A percentile compares a stretch with the other conserved stretches of the same genome.
phyloP scores from a whole-genome alignment of 2,113 vertebrate species.

The Odocoileus virginianus region DNA sequence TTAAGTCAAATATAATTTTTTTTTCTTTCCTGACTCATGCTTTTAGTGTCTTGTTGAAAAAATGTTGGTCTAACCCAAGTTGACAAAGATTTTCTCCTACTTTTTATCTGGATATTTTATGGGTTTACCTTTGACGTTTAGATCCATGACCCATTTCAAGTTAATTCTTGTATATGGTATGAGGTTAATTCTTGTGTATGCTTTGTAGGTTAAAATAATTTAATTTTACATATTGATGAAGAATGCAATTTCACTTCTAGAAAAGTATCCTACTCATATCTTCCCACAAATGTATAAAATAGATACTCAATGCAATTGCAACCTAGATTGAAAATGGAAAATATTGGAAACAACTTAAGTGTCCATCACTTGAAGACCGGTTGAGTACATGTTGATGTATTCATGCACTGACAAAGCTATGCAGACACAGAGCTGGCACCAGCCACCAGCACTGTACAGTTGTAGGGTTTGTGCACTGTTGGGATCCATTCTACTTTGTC shows the following conservation, averaged over 20 bases:
- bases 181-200: background rate
- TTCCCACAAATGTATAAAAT: background rate
- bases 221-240: background rate
- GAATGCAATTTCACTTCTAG: background rate
- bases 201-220: background rate
- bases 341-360: background rate
- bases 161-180: background rate
- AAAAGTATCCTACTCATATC: background rate
- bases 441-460: rapidly evolving
- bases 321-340: background rate
- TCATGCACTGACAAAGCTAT: rapidly evolving
- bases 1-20: background rate
- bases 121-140: background rate
- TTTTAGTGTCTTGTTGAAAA: background rate
- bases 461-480: rapidly evolving
- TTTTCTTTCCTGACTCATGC: background rate
- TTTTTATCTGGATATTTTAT: background rate
- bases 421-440: too few species aligned
- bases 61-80: background rate
- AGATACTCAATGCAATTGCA: background rate
- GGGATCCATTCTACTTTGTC: background rate
- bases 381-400: rapidly evolving
- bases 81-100: background rate
- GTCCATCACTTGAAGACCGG: background rate
- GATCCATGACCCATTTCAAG: background rate